Percentiles rank a stretch among this genome's conserved stretches.
These are phyloP conservation scores for Tryphoninae sp. DNA, from an alignment of 2,888 invertebrate genomes.

Conservation along the genomic window DNA sequence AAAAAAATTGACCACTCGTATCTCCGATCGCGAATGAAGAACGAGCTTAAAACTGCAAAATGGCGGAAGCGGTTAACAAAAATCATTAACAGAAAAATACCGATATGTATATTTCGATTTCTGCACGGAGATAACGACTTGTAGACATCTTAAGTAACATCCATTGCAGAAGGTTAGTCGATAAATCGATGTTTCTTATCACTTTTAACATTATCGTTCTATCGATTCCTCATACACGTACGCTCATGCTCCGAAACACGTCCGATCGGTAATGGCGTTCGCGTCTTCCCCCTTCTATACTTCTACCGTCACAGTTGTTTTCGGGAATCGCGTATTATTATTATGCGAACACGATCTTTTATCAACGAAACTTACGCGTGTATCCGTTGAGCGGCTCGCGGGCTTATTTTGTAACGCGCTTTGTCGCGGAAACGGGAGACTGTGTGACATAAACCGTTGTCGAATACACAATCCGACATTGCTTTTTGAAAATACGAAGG, in stretches of 20 bases:
- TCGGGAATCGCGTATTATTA: slow-evolving; percentile 10
- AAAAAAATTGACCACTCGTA: too few relatives aligned
- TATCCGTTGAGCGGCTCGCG: not conserved
- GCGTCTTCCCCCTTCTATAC: not conserved
- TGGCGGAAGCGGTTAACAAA: not conserved
- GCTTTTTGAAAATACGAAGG: not conserved
- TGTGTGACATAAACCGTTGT: slow-evolving; percentile 34
- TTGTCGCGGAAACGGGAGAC: slow-evolving; percentile 6
- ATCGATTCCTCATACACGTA: slow-evolving; percentile 61
- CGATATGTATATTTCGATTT: not conserved
- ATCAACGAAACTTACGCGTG: slow-evolving; percentile 12
- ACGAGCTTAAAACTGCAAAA: too few relatives aligned
- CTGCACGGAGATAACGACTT: not conserved
- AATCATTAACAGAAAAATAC: not conserved
- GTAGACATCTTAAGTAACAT: not conserved
- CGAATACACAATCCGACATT: not conserved
- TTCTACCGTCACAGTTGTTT: not conserved
- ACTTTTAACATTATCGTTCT: slow-evolving; percentile 62
- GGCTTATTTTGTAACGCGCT: slow-evolving; percentile 11
- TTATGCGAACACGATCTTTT: slow-evolving; percentile 30
- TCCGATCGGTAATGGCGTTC: not conserved
- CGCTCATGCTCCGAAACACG: not conserved
- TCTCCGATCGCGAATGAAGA: too few relatives aligned
- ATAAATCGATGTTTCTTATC: slow-evolving; percentile 68
- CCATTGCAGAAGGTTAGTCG: slow-evolving; percentile 51